Evolutionary conservation across 2,888 invertebrate genomes (phyloP), one percentile per base, ranked within the genome.

Genomic region (Elysia crispata): DNA sequence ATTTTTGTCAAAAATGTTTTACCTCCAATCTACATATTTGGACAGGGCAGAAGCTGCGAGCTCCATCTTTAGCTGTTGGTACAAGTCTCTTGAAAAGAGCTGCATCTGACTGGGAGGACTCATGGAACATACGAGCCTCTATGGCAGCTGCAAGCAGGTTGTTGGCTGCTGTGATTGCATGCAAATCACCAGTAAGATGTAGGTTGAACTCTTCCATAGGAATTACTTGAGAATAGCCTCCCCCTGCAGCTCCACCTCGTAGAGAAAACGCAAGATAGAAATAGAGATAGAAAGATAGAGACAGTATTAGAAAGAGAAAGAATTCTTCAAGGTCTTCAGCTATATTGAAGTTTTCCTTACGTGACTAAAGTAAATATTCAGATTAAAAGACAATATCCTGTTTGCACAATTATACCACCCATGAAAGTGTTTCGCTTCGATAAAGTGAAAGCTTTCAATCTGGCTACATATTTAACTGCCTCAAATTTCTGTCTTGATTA

Each of bases 121-220:
- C 99, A 92, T 99, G 99, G 93, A 98, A 99, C 90, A 98, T 97
- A 86, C 99, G 94, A 0, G 98, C 96, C 91, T 99, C 99, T 90
- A 99, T 94, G 91, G 98, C 98, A 0, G 99, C 99, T 0, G 99
- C 97, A n/a, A 99, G 93, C 18, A 99, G 94, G 93, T 99, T 99
- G 93, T 99, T 98, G 8, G 99, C 98, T 0, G 98, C 98, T 0
- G 97, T 96, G n/a, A 99, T 96, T 0, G 99, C 99, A 92, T 99
- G 99, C 88, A 99, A 98, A 91, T 99, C 99, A 0, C 98, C 93
- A 0, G 99, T 99, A 85, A 99, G 93, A 92, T 99, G 99, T 0
- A 99, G 94, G 93, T 99, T 99, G 92, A 99, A 99, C 89, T 99
- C 99, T 92, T 99, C 99, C 99, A 99, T 99, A 0, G 99, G 99